A percentile compares a stretch with the other conserved stretches of the same genome.
Conservation (phyloP, 2,888 invertebrate species). For the Oxytorus armatus region DNA sequence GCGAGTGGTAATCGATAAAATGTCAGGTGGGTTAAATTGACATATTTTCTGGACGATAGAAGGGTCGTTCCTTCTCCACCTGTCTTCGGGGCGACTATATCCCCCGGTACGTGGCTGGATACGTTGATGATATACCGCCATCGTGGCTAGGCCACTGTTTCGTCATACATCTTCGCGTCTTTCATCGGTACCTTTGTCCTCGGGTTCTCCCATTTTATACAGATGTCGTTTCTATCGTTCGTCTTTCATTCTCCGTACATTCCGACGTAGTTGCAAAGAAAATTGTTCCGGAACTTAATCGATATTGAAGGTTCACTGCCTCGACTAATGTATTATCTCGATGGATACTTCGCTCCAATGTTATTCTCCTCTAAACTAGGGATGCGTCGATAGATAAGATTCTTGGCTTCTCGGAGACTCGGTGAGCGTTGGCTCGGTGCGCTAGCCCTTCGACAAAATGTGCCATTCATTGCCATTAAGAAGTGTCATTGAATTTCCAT, state of each 20-base stretch:
- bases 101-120: constrained; percentile 10
- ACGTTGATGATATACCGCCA: constrained; percentile 23
- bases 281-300: background rate
- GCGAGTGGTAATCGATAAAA: constrained; percentile 65
- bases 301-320: background rate
- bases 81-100: constrained; percentile 28
- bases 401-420: too few relatives aligned
- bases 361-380: too few relatives aligned
- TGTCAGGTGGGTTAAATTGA: constrained; percentile 66
- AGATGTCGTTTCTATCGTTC: background rate
- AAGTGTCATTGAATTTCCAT: too few relatives aligned
- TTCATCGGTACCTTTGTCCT: background rate
- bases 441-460: too few relatives aligned
- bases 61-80: constrained; percentile 27
- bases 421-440: too few relatives aligned
- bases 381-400: too few relatives aligned
- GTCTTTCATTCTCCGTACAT: constrained; percentile 10
- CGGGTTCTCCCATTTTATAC: background rate
- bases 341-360: too few relatives aligned
- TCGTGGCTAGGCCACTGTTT: constrained; percentile 41
- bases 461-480: too few relatives aligned
- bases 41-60: constrained; percentile 61
- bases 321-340: background rate
- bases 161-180: background rate
- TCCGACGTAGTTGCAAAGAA: constrained; percentile 1